Conservation (phyloP, 1,140 invertebrate species). For the Philaenus spumarius region DNA sequence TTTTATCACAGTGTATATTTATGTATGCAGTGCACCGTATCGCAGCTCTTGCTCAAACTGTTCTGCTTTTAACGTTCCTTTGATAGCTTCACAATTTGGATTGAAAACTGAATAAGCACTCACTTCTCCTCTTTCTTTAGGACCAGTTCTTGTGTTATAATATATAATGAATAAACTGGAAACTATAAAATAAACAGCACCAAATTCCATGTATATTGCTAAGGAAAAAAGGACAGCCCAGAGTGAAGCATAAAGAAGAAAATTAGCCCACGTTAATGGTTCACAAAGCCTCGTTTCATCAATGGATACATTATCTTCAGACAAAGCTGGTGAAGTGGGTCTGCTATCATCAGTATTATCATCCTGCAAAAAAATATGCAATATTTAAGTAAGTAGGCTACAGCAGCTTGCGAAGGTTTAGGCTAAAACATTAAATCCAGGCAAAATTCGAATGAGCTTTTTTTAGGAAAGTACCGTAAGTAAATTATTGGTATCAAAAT, state of each 20-base stretch:
- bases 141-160: constrained; percentile 69
- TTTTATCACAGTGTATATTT: too few relatives aligned
- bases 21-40: constrained; percentile 44
- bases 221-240: constrained; percentile 60
- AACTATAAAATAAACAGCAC: constrained; percentile 78
- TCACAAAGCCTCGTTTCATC: constrained; percentile 14
- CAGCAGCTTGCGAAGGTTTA: too few relatives aligned
- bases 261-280: constrained; percentile 30
- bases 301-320: neutral
- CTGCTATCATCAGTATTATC: too few relatives aligned
- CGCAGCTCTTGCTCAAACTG: constrained; percentile 84
- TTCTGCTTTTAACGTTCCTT: constrained; percentile 91
- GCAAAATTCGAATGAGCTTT: too few relatives aligned
- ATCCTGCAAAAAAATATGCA: too few relatives aligned
- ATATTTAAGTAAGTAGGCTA: too few relatives aligned
- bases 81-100: constrained; percentile 83
- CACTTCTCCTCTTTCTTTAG: constrained; percentile 62
- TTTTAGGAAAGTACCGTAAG: too few relatives aligned
- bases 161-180: constrained; percentile 76
- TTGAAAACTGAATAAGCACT: constrained; percentile 99
- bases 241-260: constrained; percentile 42
- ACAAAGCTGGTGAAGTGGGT: too few relatives aligned
- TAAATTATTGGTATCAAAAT: too few relatives aligned
- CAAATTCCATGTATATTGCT: constrained; percentile 78
- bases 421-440: too few relatives aligned